phyloP scores from a whole-genome alignment of 2,797 vertebrate genomes.

The Tarsius wallacei region DNA sequence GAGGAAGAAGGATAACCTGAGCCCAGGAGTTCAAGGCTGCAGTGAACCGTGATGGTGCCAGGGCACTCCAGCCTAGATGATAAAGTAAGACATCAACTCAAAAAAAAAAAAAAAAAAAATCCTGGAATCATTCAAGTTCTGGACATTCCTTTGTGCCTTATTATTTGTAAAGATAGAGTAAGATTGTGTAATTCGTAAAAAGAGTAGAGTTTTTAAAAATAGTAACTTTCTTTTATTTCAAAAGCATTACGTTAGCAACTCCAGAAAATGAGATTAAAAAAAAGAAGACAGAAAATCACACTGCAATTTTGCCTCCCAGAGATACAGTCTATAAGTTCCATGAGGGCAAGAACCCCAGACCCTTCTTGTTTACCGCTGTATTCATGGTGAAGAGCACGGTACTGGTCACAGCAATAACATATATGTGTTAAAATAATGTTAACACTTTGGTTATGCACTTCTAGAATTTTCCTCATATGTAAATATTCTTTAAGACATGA shows the following conservation, averaged over 20 bases:
- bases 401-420: not conserved
- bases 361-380: not conserved
- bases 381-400: not conserved
- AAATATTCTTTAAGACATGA: constrained; percentile 62
- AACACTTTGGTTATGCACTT: not conserved
- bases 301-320: not conserved
- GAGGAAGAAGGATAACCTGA: too few relatives aligned
- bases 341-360: fast-evolving
- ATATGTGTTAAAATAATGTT: not conserved
- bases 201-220: not conserved
- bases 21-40: too few relatives aligned
- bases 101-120: not conserved
- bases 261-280: not conserved
- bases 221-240: constrained; percentile 19
- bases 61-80: too few relatives aligned
- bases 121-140: constrained; percentile 21
- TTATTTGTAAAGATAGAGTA: not conserved
- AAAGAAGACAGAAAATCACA: not conserved
- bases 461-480: not conserved
- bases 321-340: not conserved
- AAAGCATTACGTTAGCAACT: not conserved
- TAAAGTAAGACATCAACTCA: too few relatives aligned
- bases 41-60: too few relatives aligned
- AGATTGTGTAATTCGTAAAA: not conserved
- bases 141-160: not conserved